These are phyloP conservation scores for Notarius lentiginosus DNA, from an alignment of 2,113 vertebrate species.

Conservation along the genomic window DNA sequence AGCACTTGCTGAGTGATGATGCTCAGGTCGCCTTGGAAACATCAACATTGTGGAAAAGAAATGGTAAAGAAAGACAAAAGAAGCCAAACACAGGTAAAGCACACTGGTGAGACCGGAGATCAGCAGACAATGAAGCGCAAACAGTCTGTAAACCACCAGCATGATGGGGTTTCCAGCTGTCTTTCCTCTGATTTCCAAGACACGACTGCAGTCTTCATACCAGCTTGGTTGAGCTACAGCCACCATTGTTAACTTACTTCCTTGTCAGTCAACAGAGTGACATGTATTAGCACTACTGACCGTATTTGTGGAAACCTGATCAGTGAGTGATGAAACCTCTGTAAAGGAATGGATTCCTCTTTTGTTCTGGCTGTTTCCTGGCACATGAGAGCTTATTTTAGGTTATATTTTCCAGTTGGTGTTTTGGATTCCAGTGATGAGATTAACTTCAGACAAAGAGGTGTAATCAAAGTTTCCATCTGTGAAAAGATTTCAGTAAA, in stretches of 20 bases:
- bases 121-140: conserved; percentile 59
- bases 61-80: conserved; percentile 28
- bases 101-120: conserved; percentile 36
- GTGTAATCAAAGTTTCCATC: conserved; percentile 53
- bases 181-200: conserved; percentile 34
- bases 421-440: conserved; percentile 55
- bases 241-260: conserved; percentile 58
- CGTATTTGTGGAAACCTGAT: conserved; percentile 69
- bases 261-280: conserved; percentile 66
- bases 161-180: conserved; percentile 62
- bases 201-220: conserved; percentile 21
- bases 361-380: conserved; percentile 64
- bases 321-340: conserved; percentile 65
- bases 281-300: conserved; percentile 60
- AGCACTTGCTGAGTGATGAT: conserved; percentile 20
- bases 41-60: conserved; percentile 53
- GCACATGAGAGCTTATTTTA: conserved; percentile 62
- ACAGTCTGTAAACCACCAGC: conserved; percentile 56
- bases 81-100: conserved; percentile 34
- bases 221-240: conserved; percentile 43
- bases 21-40: neutral
- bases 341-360: conserved; percentile 58
- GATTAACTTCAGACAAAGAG: conserved; percentile 60
- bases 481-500: conserved; percentile 56
- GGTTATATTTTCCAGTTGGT: conserved; percentile 66